A percentile compares a stretch with the other conserved stretches of the same genome.
Conservation (phyloP, 2,113 vertebrate species). For the Anas platyrhynchos region DNA sequence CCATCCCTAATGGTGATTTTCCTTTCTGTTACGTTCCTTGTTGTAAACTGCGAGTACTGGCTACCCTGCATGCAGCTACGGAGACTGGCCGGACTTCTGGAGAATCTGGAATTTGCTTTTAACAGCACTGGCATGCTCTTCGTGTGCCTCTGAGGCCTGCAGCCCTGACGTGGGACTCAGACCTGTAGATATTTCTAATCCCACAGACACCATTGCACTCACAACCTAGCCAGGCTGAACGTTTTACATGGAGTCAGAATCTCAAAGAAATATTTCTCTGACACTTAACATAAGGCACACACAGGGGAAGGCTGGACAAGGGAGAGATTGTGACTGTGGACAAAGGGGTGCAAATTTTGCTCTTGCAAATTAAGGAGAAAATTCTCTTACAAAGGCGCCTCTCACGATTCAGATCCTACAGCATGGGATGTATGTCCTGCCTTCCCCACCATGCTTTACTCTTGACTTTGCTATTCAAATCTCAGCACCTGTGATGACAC, state of each 20-base stretch:
- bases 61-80: background rate
- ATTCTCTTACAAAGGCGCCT: background rate
- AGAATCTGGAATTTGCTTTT: background rate
- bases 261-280: slow-evolving; percentile 18
- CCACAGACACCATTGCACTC: background rate
- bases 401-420: background rate
- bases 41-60: background rate
- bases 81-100: background rate
- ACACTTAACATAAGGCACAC: background rate
- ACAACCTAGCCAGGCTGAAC: background rate
- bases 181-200: background rate
- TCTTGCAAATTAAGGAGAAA: background rate
- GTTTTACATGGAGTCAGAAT: background rate
- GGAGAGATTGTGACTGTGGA: background rate
- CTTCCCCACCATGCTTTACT: background rate
- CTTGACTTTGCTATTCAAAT: background rate
- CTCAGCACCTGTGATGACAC: background rate
- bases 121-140: background rate
- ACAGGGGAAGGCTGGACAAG: background rate
- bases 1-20: background rate
- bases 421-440: background rate
- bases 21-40: background rate
- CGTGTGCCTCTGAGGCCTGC: background rate
- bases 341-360: background rate
- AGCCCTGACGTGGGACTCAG: background rate